Percentiles rank a stretch among this genome's conserved stretches.
phyloP scores from a whole-genome alignment of 2,797 vertebrate genomes.

The Sardinella longiceps region DNA sequence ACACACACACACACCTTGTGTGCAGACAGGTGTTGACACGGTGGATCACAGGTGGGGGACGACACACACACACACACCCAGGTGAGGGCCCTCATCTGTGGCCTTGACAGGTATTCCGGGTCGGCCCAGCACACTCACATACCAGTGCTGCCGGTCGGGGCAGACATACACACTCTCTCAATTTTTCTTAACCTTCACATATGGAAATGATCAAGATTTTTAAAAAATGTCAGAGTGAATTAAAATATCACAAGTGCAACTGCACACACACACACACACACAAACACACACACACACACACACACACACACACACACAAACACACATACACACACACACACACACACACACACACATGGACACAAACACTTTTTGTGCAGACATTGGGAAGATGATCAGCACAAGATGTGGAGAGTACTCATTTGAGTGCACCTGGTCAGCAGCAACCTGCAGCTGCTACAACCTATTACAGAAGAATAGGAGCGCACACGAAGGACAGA shows the following conservation, averaged over 20 bases:
- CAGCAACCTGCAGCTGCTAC: too few species aligned
- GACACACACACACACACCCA: too few species aligned
- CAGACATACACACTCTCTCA: not conserved
- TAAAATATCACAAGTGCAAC: not conserved
- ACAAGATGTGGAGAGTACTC: too few species aligned
- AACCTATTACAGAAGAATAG: too few species aligned
- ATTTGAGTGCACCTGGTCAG: too few species aligned
- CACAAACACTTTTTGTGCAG: too few species aligned
- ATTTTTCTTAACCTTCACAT: not conserved
- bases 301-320: not conserved
- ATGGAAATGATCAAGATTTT: not conserved
- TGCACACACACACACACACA: not conserved
- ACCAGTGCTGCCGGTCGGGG: not conserved
- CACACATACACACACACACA: not conserved
- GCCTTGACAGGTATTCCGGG: conserved; percentile 43
- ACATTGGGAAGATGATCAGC: too few species aligned
- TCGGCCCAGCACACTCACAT: not conserved
- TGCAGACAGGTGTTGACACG: conserved; percentile 15
- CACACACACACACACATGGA: too few species aligned
- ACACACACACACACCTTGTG: not conserved
- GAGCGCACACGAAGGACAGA: too few species aligned
- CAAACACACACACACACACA: not conserved
- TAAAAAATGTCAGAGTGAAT: not conserved
- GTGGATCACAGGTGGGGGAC: conserved; percentile 49
- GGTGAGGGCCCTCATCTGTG: conserved; percentile 27